Conservation (phyloP, 1,140 invertebrate species). For the Bombus superbus region DNA sequence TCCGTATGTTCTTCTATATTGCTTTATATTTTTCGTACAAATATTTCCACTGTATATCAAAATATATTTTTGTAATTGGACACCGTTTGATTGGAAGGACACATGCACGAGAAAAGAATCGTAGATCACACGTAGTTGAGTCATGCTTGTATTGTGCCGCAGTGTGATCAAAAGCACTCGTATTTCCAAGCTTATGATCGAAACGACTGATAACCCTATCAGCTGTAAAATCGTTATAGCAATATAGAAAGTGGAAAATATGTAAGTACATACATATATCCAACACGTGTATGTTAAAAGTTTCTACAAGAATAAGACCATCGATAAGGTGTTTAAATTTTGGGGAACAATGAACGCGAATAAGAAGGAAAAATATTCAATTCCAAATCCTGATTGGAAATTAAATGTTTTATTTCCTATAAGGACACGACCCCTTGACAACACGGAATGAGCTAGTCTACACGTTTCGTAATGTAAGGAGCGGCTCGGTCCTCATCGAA, state of each 20-base stretch:
- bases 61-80: not conserved
- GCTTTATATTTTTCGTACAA: not conserved
- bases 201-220: not conserved
- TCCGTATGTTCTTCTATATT: too few relatives aligned
- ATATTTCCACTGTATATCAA: not conserved
- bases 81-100: not conserved
- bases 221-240: not conserved
- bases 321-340: not conserved
- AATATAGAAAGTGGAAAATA: not conserved
- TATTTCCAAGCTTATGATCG: not conserved
- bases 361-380: not conserved
- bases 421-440: conserved; percentile 75
- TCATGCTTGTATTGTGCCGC: conserved; percentile 5
- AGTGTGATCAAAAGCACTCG: not conserved
- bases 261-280: too few relatives aligned
- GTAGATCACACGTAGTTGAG: not conserved
- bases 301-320: not conserved
- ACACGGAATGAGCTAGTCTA: conserved; percentile 85
- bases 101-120: not conserved
- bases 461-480: conserved; percentile 83
- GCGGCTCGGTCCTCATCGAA: conserved; percentile 83
- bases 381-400: not conserved
- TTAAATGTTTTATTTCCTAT: conserved; percentile 6
- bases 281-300: not conserved
- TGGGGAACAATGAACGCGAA: not conserved